A percentile compares a stretch with the other conserved stretches of the same genome.
phyloP scores from a whole-genome alignment of 2,113 vertebrate genomes.

The Addax nasomaculatus region DNA sequence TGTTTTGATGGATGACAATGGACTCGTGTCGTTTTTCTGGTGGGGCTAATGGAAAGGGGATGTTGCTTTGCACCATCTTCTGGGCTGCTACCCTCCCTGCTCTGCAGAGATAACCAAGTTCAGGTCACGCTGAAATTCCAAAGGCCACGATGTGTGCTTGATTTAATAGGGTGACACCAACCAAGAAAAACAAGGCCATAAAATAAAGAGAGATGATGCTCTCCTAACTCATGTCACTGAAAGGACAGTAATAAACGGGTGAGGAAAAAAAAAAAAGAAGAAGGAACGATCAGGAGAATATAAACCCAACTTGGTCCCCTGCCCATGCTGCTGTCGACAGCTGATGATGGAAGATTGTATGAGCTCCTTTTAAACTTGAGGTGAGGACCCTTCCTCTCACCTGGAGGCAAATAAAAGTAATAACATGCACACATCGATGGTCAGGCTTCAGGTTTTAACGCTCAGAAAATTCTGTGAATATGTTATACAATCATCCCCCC shows the following conservation, averaged over 20 bases:
- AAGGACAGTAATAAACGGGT: not conserved
- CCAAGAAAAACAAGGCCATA: not conserved
- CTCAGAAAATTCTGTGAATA: not conserved
- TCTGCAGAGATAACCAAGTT: not conserved
- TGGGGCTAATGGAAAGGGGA: not conserved
- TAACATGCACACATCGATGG: rapidly evolving
- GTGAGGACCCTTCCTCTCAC: not conserved
- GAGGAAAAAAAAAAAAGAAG: not conserved
- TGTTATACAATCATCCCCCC: not conserved
- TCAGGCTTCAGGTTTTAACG: not conserved
- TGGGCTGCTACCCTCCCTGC: not conserved
- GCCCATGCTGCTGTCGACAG: not conserved
- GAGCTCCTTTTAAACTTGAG: not conserved
- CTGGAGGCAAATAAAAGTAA: not conserved
- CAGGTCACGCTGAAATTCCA: not conserved
- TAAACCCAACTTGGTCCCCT: not conserved
- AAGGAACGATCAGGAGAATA: not conserved
- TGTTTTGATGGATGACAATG: not conserved
- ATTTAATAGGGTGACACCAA: not conserved
- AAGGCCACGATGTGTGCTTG: not conserved
- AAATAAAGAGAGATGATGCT: not conserved
- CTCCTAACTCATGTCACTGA: not conserved
- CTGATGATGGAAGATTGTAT: not conserved
- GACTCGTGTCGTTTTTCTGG: not conserved
- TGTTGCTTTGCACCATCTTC: not conserved